Base-by-base conservation (phyloP, 2,797 vertebrate species). In the Holocentrus rufus region DNA sequence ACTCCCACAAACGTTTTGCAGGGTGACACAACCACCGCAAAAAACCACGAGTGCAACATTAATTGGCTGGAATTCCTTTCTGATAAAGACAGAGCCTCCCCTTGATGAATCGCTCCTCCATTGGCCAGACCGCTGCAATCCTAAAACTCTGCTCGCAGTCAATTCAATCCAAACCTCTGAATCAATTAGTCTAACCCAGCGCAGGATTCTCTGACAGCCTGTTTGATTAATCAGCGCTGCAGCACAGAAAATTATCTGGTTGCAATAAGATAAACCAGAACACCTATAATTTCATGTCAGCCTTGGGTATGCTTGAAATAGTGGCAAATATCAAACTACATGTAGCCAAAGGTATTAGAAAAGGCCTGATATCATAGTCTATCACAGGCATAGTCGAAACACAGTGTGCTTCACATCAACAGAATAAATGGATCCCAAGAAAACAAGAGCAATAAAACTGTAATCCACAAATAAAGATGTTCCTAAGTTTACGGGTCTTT, bases 21-120 rank as follows among this genome's bases (percentile, higher is more conserved):
- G 14, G 14, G 14, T 15, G 44, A 5, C 5, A 46, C 1, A 5
- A 5, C 6, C 44, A 46, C 44, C 15, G 4, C 39, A 42, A 42
- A 42, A 42, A 42, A 42, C 4, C 11, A 14, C 14, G 11, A 42
- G 14, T 42, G 14, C 39, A 42, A 42, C 34, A 36, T 42, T 42
- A 14, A 42, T 73, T 69, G 52, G n/a, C 34, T 66, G 4, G 25
- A 60, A 18, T 22, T 20, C 10, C 1, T 65, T 55, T 53, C 72
- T 72, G 69, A 69, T 49, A 15, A 68, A 30, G 0, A 7, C 11
- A 11, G 13, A 49, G 14, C 36, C 53, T 69, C 49, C 49, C 74
- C 39, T 52, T 47, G 34, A 80, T 87, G 62, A 84, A 64, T 79
- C 39, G 72, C 58, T 72, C 75, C 69, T 74, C 54, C 14, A 65